Base-by-base conservation (phyloP, 2,888 invertebrate genomes). In the Hypolimnas misippus region DNA sequence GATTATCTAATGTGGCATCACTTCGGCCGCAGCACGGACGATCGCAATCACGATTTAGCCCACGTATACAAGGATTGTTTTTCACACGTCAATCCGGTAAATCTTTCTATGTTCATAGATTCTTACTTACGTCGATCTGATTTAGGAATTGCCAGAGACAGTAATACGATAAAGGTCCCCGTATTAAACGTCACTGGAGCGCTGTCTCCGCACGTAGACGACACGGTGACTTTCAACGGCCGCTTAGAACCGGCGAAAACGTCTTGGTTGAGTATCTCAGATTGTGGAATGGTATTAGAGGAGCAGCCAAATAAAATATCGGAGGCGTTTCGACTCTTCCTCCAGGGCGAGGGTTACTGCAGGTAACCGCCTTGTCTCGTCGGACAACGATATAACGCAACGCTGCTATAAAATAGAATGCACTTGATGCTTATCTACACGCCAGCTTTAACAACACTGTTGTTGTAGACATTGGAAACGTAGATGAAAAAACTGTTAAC, bases 1-100 rank as follows among this genome's bases (percentile, higher is more conserved):
- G 98, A 99, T 79, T 99, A 99, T 82, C 93, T 99, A 70, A 97
- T 99, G 97, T 99, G 99, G 99, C 99, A 99, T 89, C 99, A 99
- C 87, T 99, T 99, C 87, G 99, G 99, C 65, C 95, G 96, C 57
- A 91, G 91, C 73, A 96, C 96, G 17, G 97, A 98, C 79, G 97
- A 98, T 70, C 94, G 97, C 65, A 98, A 98, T 84, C 97, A 98
- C 80, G 99, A 99, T 84, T 93, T 99, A 79, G 96, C 98, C 1
- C 95, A 96, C 75, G 97, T 98, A 66, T 99, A 98, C 93, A 96
- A 96, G 82, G 97, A 97, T 72, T 98, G 98, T 86, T 98, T 99
- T 82, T 96, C 97, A 77, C 96, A 96, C 69, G 96, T 99, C 52
- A 99, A 99, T 85, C 97, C 99, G 8, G 95, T 96, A 70, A 99